Base-by-base conservation (phyloP, 2,797 vertebrate species). In the Scomberomorus guttatus region DNA sequence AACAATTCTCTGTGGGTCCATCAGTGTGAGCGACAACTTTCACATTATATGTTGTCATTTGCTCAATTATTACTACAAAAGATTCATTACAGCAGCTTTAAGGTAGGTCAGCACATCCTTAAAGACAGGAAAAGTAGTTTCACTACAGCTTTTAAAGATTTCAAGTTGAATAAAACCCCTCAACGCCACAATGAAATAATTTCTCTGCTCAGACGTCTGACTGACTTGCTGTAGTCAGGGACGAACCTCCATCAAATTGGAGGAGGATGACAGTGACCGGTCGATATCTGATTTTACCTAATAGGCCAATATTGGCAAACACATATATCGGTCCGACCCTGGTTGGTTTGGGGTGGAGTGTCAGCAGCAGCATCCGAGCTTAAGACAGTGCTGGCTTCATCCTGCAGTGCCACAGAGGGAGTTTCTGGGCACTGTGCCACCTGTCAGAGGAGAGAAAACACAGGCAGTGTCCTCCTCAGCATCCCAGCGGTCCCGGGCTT, bases 381-480 rank as follows among this genome's bases (percentile, higher is more conserved):
- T 39, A 54, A 61, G 80, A 79, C 69, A 34, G 46, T 3, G 42
- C 65, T 69, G 77, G 65, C 79, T 80, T 56, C 76, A 61, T 84
- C 82, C 82, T 89, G 75, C 75, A 60, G 75, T 20, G 42, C 68
- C 69, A 68, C 71, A 73, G 64, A 82, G 72, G 72, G 66, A 72
- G 62, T 52, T 81, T 80, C 83, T 64, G 77, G 88, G 87, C 86
- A 64, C 24, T 0, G 52, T 72, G 79, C 86, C 87, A 89, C 84
- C 82, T 84, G 77, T 83, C 86, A 86, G 66, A 72, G 60, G 81
- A 72, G 74, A 83, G 83, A 67, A 56, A 81, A 85, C 68, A 73
- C 65, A 79, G 72, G 42, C 77, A 77, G 79, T 54, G 72, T 88
- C 76, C 85, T 77, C 81, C 77, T 78, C 77, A 77, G 77, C 80